Conservation (phyloP, 2,888 invertebrate species). For the Sisyra terminalis region DNA sequence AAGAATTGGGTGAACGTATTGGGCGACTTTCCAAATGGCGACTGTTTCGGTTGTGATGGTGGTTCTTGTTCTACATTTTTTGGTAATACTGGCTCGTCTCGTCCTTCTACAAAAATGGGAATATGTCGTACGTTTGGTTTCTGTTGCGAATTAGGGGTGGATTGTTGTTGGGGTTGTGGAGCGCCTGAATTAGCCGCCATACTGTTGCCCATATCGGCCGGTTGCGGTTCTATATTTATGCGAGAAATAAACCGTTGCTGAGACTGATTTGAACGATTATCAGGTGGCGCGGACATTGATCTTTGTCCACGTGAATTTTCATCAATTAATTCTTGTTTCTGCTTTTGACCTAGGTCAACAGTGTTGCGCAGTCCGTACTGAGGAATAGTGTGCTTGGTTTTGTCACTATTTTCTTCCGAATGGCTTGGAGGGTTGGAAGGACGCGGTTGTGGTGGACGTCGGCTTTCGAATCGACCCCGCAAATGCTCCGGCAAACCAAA, state of each 20-base stretch:
- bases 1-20: neutral
- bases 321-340: constrained; percentile 36
- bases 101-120: constrained; percentile 76
- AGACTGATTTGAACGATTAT: constrained; percentile 21
- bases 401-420: constrained; percentile 15
- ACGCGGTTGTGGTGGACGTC: constrained; percentile 12
- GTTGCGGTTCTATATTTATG: constrained; percentile 22
- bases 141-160: constrained; percentile 17
- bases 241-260: constrained; percentile 20
- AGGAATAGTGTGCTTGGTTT: constrained; percentile 24
- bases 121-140: constrained; percentile 56
- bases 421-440: constrained; percentile 30
- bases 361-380: constrained; percentile 62
- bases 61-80: constrained; percentile 25
- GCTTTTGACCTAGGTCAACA: constrained; percentile 57
- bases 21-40: constrained; percentile 7
- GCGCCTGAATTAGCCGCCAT: constrained; percentile 8
- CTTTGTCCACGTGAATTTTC: constrained; percentile 41
- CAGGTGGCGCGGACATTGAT: constrained; percentile 68
- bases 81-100: constrained; percentile 62
- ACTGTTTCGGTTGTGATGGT: constrained; percentile 10
- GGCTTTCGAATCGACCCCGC: constrained; percentile 27
- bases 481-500: constrained; percentile 33
- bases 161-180: constrained; percentile 11
- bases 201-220: constrained; percentile 9